Conservation (phyloP, 2,888 invertebrate genomes). For the Eustalomyia histrio region DNA sequence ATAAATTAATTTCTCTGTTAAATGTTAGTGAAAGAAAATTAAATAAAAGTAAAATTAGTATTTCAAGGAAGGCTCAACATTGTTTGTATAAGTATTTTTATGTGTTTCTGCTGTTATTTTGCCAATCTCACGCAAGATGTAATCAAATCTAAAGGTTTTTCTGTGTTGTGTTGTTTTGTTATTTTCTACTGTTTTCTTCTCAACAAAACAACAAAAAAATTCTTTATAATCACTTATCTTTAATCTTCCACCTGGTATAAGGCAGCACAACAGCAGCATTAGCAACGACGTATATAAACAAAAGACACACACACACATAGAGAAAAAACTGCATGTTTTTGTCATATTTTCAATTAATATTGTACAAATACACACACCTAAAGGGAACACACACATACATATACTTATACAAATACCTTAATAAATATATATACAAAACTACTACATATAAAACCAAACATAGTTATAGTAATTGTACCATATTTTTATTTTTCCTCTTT, state of each 20-base stretch:
- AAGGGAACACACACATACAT: constrained; percentile 56
- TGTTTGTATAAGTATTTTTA: constrained; percentile 5
- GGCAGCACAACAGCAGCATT: constrained; percentile 4
- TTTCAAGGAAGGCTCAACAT: neutral
- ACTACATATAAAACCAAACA: neutral
- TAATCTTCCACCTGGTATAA: constrained; percentile 63
- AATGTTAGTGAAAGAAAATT: constrained; percentile 47
- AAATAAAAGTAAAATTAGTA: constrained; percentile 38
- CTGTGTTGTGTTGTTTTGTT: constrained; percentile 6
- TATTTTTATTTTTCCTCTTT: neutral
- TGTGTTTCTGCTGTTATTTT: constrained; percentile 37
- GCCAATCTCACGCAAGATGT: constrained; percentile 63
- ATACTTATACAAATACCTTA: neutral
- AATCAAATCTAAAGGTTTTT: constrained; percentile 59
- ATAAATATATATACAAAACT: too few relatives aligned
- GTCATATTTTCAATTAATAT: constrained; percentile 66
- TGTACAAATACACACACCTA: constrained; percentile 47
- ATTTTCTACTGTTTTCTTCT: constrained; percentile 22
- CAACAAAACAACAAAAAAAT: constrained; percentile 31
- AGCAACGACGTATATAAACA: constrained; percentile 23
- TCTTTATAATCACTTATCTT: constrained; percentile 64
- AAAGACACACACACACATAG: constrained; percentile 44
- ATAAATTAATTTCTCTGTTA: constrained; percentile 48
- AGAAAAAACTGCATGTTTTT: constrained; percentile 57
- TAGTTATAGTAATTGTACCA: neutral